Evolutionary conservation across 2,113 vertebrate genomes (phyloP).

Genomic region (Phocoena sinus): DNA sequence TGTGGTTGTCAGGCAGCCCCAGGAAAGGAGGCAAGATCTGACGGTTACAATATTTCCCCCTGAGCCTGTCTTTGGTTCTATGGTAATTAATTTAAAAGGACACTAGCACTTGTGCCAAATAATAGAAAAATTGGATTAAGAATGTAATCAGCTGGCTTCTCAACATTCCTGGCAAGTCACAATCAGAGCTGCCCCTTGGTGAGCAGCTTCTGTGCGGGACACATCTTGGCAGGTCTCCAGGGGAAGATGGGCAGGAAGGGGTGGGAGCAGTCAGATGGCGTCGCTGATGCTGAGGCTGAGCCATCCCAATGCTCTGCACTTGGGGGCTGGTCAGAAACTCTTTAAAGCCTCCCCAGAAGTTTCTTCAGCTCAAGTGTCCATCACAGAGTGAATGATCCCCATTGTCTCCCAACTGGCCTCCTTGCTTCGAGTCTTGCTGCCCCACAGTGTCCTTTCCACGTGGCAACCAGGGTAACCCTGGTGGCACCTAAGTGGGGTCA

Average conservation of each 20-base stretch:
- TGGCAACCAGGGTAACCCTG: neutral
- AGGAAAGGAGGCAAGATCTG: neutral
- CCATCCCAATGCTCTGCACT: neutral
- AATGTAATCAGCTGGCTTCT: constrained; percentile 43
- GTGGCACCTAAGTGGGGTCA: neutral
- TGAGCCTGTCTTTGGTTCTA: neutral
- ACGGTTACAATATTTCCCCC: neutral
- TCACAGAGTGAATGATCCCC: neutral
- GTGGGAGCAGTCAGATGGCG: neutral
- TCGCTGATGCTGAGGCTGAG: neutral
- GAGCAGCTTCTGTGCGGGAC: neutral
- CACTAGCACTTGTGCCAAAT: neutral
- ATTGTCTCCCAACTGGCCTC: neutral
- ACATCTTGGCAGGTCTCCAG: neutral
- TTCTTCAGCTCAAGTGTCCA: neutral
- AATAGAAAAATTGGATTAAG: constrained; percentile 32
- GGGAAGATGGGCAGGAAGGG: neutral
- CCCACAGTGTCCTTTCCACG: neutral
- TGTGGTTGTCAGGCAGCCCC: neutral
- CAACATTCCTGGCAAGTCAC: neutral
- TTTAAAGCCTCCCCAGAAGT: neutral
- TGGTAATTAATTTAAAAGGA: constrained; percentile 42
- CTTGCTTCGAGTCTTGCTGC: neutral
- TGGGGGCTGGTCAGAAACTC: neutral
- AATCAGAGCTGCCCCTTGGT: constrained; percentile 17